Base-by-base conservation (phyloP, 2,113 vertebrate genomes). In the Lepus timidus region DNA sequence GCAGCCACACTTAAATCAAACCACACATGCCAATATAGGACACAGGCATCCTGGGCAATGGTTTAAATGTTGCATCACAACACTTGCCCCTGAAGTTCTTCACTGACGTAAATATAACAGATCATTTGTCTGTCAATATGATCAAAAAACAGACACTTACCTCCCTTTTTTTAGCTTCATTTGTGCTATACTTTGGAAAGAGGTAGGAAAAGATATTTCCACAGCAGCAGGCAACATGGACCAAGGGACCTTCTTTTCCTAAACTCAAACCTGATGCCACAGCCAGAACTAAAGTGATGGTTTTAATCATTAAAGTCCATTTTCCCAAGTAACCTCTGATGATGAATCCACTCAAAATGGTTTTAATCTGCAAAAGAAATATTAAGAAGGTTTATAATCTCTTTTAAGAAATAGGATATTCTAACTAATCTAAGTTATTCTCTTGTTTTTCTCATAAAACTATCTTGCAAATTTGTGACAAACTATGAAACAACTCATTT, bases 151-250 rank as follows among this genome's bases (percentile, higher is more conserved):
- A 78, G 55, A 58, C 79, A 92, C 97, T 95, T 94, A 99, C 99
- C 99, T 99, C 99, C 97, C 99, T 98, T 97, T 99, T 99, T 98
- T 99, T 99, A 96, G 99, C 99, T 98, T 99, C 99, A 88, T 99
- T 99, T 98, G 99, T 99, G 98, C 99, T 99, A 98, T 99, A 99
- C 98, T 99, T 99, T 79, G 99, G 99, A 98, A 99, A 99, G 97
- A 99, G 99, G 98, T 99, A 99, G 92, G 99, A 99, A 98, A 99
- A 99, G 98, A 99, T 99, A 98, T 99, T 99, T 92, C 99, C 99
- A 81, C 99, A 99, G 99, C 99, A 99, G 98, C 99, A 99, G 95
- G 99, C 99, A 97, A 99, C 99, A 10, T 99, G 99, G 73, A 99
- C 99, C 94, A 99, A 97, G 19, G 99, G 99, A 1, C 99, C 99